Percentiles rank a stretch among this genome's conserved stretches.
phyloP scores from a whole-genome alignment of 2,888 invertebrate species.

The Automeris io region DNA sequence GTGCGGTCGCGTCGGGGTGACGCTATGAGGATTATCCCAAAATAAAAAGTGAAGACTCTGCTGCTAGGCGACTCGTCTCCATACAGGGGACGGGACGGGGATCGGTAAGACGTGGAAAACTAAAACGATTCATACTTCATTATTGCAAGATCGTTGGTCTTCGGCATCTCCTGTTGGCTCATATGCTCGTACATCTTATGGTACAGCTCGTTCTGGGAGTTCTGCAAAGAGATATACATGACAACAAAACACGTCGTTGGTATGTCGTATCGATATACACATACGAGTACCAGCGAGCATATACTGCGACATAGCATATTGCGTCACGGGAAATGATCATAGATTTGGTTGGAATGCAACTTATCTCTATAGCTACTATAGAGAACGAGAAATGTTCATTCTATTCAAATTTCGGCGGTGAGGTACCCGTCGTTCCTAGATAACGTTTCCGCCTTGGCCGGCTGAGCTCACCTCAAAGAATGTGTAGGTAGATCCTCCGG shows the following conservation, averaged over 20 bases:
- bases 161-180: slow-evolving; percentile 76
- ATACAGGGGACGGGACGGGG: neutral
- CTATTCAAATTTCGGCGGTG: neutral
- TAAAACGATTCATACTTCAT: slow-evolving; percentile 54
- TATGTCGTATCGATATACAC: too few relatives aligned
- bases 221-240: slow-evolving; percentile 72
- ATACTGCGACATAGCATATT: too few relatives aligned
- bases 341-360: too few relatives aligned
- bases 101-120: neutral
- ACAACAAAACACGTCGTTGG: too few relatives aligned
- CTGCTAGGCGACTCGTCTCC: too few relatives aligned
- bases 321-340: too few relatives aligned
- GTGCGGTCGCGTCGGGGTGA: too few relatives aligned
- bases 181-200: slow-evolving; percentile 87
- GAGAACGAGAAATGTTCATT: too few relatives aligned
- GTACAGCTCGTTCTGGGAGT: slow-evolving; percentile 83
- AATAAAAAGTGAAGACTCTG: too few relatives aligned
- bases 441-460: neutral
- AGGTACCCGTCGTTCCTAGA: neutral
- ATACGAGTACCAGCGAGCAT: too few relatives aligned
- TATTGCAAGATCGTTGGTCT: slow-evolving; percentile 80
- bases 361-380: too few relatives aligned
- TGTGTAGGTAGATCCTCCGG: slow-evolving; percentile 88
- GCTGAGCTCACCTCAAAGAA: slow-evolving; percentile 86
- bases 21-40: too few relatives aligned